Evolutionary conservation across 2,113 vertebrate species (phyloP).

Genomic region (Bucco capensis): DNA sequence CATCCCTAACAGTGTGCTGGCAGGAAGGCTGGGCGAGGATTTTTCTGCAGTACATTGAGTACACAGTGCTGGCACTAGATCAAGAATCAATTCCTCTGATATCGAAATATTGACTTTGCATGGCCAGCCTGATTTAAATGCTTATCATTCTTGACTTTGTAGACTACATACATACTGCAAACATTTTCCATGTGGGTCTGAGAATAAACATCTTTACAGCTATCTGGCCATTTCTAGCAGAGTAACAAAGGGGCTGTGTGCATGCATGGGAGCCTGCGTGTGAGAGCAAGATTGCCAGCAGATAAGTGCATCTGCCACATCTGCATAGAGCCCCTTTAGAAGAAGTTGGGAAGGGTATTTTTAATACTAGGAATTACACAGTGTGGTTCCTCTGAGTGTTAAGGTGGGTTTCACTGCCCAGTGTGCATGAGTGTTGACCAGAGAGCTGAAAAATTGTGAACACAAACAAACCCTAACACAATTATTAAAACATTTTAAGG

Average conservation of each 20-base stretch:
- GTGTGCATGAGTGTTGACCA: not conserved
- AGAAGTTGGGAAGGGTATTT: constrained; percentile 10
- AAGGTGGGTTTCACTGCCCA: not conserved
- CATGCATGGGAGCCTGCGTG: not conserved
- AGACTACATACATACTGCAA: constrained; percentile 34
- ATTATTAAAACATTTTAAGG: not conserved
- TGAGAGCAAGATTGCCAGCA: not conserved
- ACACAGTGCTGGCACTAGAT: constrained; percentile 55
- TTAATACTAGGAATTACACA: not conserved
- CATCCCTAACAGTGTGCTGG: constrained; percentile 46
- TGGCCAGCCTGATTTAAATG: constrained; percentile 62
- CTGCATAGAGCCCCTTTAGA: not conserved
- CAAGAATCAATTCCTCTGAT: constrained; percentile 67
- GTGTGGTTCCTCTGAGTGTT: not conserved
- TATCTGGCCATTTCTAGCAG: not conserved
- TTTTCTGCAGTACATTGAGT: constrained; percentile 59
- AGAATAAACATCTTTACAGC: constrained; percentile 43
- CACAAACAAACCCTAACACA: not conserved
- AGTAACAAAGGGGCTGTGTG: constrained; percentile 47
- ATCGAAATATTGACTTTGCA: constrained; percentile 66
- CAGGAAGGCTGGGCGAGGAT: constrained; percentile 52
- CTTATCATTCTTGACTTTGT: constrained; percentile 64
- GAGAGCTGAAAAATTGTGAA: not conserved
- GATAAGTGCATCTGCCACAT: constrained; percentile 11
- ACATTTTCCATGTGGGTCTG: constrained; percentile 35